A percentile compares a stretch with the other conserved stretches of the same genome.
Conservation (phyloP, 2,113 vertebrate genomes). For the Tachycineta bicolor region DNA sequence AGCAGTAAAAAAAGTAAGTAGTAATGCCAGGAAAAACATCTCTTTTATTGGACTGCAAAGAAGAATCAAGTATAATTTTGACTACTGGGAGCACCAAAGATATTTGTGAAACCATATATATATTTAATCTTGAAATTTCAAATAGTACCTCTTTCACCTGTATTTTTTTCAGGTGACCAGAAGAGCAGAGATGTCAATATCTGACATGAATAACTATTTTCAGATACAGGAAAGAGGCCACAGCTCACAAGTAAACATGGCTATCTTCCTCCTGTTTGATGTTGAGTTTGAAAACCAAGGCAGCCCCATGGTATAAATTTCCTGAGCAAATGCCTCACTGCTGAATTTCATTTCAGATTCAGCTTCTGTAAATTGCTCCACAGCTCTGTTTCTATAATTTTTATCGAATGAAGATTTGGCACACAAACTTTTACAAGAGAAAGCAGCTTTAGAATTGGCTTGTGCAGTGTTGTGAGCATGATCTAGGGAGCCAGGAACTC, state of each 20-base stretch:
- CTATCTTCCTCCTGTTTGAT: not conserved
- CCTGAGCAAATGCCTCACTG: not conserved
- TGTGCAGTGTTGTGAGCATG: not conserved
- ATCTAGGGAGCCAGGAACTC: not conserved
- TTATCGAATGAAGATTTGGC: not conserved
- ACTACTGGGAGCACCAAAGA: not conserved
- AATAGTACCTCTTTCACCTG: not conserved
- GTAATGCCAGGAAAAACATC: not conserved
- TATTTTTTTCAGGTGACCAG: not conserved
- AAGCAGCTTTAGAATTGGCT: not conserved
- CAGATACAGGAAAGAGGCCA: not conserved
- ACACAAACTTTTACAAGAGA: not conserved
- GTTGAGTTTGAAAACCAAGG: not conserved
- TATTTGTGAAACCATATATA: not conserved
- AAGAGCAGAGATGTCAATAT: not conserved
- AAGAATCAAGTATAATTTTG: not conserved
- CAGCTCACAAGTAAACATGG: not conserved
- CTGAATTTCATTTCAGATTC: not conserved
- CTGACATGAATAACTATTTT: not conserved
- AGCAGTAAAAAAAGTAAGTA: conserved; percentile 26
- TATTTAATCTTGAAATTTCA: not conserved
- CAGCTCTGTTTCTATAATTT: not conserved
- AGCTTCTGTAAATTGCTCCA: not conserved
- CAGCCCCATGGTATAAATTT: not conserved
- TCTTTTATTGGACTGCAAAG: not conserved